Evolutionary conservation across 1,140 invertebrate species (phyloP), one percentile per base, ranked within the genome.

Genomic region (Cherax destructor): DNA sequence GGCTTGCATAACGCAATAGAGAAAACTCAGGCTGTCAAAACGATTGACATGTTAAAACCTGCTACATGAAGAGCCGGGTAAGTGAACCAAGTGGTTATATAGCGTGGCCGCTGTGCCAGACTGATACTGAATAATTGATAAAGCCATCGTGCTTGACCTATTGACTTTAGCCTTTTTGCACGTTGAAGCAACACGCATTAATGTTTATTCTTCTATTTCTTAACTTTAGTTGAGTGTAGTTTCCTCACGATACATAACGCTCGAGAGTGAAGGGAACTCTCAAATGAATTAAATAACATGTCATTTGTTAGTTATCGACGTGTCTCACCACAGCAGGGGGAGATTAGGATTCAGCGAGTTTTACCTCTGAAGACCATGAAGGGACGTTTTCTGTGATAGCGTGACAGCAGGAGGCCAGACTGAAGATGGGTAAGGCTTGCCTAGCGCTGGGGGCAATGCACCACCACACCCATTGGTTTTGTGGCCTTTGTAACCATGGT

Each of bases 351-450:
- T 83, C 61, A 10, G 59, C 59, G 47, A 83, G 81, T 65, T n/a
- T 69, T 47, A 24, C 81, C 59, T 83, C 69, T 9, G 10, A 56
- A 83, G 81, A 83, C 30, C 24, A 65, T 56, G 59, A 56, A 69
- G 52, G 52, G 52, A 41, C 59, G 81, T 83, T 83, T 83, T 83
- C 81, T 83, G 61, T 83, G 81, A 52, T 83, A 21, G 24, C 81
- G 81, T 65, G 24, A 83, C 81, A 52, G 49, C 5, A 47, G 69
- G 69, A 83, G 81, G 81, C 81, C 61, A 69, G 81, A 83, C 81
- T 83, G 81, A 83, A 83, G 81, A 83, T 83, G 81, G 81, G 81
- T 83, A 61, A 24, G 24, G 61, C 81, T 83, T 83, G 81, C 81
- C 81, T n/a, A 56, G 61, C 13, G 18, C 69, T 69, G 30, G 52